Percentiles rank a stretch among this genome's conserved stretches.
These are phyloP conservation scores for Struthio camelus DNA, from an alignment of 2,113 vertebrate species.

Conservation along the genomic window DNA sequence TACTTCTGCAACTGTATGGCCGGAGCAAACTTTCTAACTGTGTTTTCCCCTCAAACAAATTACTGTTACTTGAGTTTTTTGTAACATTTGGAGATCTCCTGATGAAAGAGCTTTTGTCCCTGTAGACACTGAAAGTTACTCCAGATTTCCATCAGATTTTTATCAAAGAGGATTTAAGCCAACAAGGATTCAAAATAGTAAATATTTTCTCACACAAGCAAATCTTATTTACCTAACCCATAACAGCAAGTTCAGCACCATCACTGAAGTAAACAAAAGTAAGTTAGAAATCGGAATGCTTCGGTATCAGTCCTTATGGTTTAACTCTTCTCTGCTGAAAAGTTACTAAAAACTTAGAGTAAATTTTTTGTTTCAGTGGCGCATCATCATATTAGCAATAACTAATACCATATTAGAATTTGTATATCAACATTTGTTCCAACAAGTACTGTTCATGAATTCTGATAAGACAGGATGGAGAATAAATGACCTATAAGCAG, in stretches of 20 bases:
- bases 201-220: background rate
- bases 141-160: background rate
- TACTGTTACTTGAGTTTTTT: rapidly evolving
- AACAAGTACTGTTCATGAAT: background rate
- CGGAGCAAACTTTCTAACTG: background rate
- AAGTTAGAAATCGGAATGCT: background rate
- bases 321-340: background rate
- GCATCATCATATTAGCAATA: background rate
- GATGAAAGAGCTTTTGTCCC: background rate
- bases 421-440: background rate
- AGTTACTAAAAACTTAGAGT: background rate
- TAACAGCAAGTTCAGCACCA: background rate
- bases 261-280: background rate
- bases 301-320: background rate
- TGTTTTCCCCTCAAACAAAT: background rate
- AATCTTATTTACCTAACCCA: background rate
- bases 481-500: background rate
- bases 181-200: background rate
- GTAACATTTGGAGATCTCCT: background rate
- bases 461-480: background rate
- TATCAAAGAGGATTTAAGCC: background rate
- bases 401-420: background rate
- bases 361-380: background rate
- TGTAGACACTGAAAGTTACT: background rate
- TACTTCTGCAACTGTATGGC: background rate